Evolutionary conservation across 2,113 vertebrate species (phyloP).

Genomic region (Mellivora capensis): DNA sequence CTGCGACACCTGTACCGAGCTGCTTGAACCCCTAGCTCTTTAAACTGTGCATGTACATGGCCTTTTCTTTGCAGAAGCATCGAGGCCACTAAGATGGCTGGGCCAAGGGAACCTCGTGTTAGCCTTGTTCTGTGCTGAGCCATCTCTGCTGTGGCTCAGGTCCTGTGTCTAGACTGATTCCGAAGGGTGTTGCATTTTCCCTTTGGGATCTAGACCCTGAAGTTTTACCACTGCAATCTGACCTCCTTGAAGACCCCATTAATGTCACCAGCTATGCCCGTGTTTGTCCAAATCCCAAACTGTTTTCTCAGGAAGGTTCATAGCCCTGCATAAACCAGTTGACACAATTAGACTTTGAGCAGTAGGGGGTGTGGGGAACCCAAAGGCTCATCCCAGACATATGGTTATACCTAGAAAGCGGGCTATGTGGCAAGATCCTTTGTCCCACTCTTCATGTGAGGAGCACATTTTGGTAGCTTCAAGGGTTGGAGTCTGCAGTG

Average conservation of each 20-base stretch:
- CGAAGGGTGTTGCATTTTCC: not conserved
- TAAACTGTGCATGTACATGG: accelerated
- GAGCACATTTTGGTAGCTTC: not conserved
- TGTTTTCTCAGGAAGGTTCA: not conserved
- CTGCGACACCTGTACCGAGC: not conserved
- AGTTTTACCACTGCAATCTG: not conserved
- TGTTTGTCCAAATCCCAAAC: not conserved
- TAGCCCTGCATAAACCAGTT: not conserved
- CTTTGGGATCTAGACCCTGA: not conserved
- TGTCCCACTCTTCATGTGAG: not conserved
- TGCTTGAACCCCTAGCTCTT: not conserved
- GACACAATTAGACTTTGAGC: not conserved
- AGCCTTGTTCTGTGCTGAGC: not conserved
- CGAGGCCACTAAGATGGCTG: not conserved
- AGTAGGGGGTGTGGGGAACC: not conserved
- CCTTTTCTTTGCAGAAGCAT: not conserved
- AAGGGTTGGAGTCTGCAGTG: not conserved
- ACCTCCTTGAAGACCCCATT: not conserved
- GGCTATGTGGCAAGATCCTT: too few species aligned
- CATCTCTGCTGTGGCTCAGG: not conserved
- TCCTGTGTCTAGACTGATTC: not conserved
- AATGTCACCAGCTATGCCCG: not conserved
- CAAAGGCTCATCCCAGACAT: not conserved
- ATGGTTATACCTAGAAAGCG: not conserved
- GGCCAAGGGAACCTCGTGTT: accelerated